phyloP scores from a whole-genome alignment of 2,888 invertebrate genomes.

The Thera britannica region DNA sequence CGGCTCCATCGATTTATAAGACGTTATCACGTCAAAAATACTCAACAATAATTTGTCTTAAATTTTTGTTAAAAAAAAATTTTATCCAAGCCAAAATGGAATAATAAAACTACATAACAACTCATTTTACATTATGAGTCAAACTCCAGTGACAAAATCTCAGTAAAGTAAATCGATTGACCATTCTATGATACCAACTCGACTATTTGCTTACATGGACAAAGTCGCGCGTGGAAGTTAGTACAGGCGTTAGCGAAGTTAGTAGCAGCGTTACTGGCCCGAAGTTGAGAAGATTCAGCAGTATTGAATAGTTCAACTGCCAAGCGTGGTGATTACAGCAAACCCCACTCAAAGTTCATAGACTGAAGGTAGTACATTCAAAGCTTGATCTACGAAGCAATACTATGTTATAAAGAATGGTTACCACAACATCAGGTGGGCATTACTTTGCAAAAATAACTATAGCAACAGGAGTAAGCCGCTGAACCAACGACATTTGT shows the following conservation, averaged over 20 bases:
- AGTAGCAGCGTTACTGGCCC: slow-evolving; percentile 3
- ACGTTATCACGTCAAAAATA: too few species aligned
- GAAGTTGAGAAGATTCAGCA: slow-evolving; percentile 3
- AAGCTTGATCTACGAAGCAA: too few species aligned
- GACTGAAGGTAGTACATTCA: too few species aligned
- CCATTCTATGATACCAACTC: slow-evolving; percentile 16
- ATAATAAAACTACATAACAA: neutral
- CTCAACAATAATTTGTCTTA: too few species aligned
- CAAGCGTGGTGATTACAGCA: too few species aligned
- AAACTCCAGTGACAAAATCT: neutral
- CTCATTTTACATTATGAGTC: neutral
- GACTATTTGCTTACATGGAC: slow-evolving; percentile 11
- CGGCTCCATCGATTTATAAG: too few species aligned
- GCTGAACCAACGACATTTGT: too few species aligned
- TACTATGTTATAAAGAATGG: too few species aligned
- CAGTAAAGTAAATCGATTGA: neutral
- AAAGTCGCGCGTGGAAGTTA: slow-evolving; percentile 20
- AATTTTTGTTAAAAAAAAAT: too few species aligned
- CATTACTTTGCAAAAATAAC: too few species aligned
- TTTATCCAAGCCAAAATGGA: neutral
- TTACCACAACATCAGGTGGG: too few species aligned
- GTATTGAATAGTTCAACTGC: neutral
- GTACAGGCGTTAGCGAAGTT: slow-evolving; percentile 12
- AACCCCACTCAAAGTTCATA: neutral
- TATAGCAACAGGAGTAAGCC: too few species aligned